Base-by-base conservation (phyloP, 2,888 invertebrate genomes). In the Limnephilus rhombicus region DNA sequence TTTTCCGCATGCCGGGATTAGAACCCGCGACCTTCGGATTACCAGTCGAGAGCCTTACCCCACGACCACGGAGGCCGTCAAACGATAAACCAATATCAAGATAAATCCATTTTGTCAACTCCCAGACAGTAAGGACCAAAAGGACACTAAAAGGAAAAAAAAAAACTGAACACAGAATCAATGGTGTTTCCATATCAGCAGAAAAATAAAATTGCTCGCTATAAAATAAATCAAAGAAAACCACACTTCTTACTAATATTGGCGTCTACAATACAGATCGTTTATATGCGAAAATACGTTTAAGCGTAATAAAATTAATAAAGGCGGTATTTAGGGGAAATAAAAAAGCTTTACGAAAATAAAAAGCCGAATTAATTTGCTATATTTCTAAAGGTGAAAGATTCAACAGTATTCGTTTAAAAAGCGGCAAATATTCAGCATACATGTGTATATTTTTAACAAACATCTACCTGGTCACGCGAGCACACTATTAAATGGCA, bases 401-500 rank as follows among this genome's bases (percentile, higher is more conserved):
- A 86, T n/a, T n/a, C 45, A 29, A 45, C n/a, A 49, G 29, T 18
- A 41, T 7, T 41, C 45, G 24, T n/a, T 9, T 45, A 86, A 86
- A 41, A 49, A 31, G 41, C 11, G 18, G 45, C 29, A 15, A 86
- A 41, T n/a, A 86, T 86, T 86, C 45, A 29, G 24, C 41, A 45
- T 45, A 45, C 45, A 45, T 18, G 12, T 29, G 86, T 85, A 53
- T 89, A 89, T 91, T 88, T 85, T 89, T 89, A 88, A 18, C n/a
- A 49, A 53, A 31, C 53, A 15, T 83, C 34, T 12, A 85, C 68
- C 68, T n/a, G 68, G 85, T 45, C 91, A 92, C 89, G 91, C 91
- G 81, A 92, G 53, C 31, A 80, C 68, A 85, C 85, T 90, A 92
- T 92, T 92, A 92, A 89, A 89, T 45, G 41, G 86, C 13, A 29